These are phyloP conservation scores for Gymnogyps californianus DNA, from an alignment of 2,113 vertebrate species.

Conservation along the genomic window DNA sequence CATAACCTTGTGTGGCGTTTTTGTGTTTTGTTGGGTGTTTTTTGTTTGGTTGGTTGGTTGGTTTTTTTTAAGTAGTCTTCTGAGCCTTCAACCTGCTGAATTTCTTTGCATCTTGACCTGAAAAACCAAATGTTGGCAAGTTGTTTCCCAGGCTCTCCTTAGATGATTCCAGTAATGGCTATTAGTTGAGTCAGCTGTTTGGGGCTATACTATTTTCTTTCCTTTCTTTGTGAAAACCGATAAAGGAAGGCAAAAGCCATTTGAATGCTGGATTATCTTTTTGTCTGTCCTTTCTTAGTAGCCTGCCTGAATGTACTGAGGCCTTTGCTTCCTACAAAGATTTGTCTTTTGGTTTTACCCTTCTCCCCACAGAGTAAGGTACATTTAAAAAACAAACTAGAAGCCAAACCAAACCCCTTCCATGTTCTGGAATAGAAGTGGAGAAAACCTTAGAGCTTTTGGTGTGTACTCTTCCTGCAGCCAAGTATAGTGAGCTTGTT, in stretches of 20 bases:
- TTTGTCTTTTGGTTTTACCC: neutral
- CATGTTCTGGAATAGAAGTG: neutral
- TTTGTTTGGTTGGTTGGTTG: too few relatives aligned
- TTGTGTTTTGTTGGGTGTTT: too few relatives aligned
- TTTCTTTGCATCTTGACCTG: neutral
- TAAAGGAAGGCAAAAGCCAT: neutral
- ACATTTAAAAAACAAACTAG: neutral
- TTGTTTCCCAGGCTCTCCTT: neutral
- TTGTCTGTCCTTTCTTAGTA: neutral
- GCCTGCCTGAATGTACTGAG: neutral
- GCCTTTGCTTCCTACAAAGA: neutral
- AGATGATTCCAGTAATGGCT: neutral
- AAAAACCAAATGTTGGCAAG: neutral
- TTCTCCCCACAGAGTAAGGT: neutral
- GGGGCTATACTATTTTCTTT: neutral
- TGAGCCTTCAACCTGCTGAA: neutral
- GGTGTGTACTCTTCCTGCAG: neutral
- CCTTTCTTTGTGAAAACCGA: neutral
- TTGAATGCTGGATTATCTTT: neutral
- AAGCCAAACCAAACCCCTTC: neutral
- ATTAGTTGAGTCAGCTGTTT: neutral
- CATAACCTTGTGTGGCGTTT: neutral
- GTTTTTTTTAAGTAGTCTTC: neutral
- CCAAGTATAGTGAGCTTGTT: neutral
- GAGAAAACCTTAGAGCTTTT: neutral